A percentile compares a stretch with the other conserved stretches of the same genome.
These are phyloP conservation scores for Itoplectis maculator DNA, from an alignment of 2,888 invertebrate genomes.

Conservation along the genomic window DNA sequence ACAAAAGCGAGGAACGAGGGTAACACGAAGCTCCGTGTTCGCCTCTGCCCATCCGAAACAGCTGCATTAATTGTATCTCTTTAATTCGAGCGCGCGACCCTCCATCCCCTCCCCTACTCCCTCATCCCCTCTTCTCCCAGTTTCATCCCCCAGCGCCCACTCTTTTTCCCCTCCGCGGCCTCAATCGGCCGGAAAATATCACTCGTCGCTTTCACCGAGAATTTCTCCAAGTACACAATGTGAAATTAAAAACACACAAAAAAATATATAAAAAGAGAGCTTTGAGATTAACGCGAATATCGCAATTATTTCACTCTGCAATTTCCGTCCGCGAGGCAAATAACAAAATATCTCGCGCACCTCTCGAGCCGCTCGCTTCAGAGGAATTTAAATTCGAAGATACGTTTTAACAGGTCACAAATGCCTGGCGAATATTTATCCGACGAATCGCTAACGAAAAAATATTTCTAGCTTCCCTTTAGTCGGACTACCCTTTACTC, in stretches of 20 bases:
- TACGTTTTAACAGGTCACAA: too few species aligned
- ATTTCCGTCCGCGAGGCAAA: neutral
- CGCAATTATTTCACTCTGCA: neutral
- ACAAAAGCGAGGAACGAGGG: constrained; percentile 17
- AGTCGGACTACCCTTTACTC: too few species aligned
- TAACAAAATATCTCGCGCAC: too few species aligned
- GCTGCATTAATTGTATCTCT: constrained; percentile 47
- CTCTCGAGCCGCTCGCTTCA: too few species aligned
- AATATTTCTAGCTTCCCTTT: too few species aligned
- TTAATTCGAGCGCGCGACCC: constrained; percentile 29
- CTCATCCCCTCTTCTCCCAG: neutral
- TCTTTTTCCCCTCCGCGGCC: neutral
- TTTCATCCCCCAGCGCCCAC: neutral
- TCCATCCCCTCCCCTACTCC: neutral
- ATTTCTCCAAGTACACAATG: neutral
- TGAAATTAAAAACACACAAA: neutral
- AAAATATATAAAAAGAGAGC: too few species aligned
- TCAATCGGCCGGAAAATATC: constrained; percentile 31
- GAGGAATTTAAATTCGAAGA: too few species aligned
- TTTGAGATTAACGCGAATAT: neutral
- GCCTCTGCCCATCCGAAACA: constrained; percentile 14
- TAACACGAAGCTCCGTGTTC: neutral
- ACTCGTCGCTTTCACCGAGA: neutral
- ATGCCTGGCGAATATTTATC: too few species aligned
- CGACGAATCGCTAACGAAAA: too few species aligned